phyloP scores from a whole-genome alignment of 2,113 vertebrate genomes.

The Euleptes europaea region DNA sequence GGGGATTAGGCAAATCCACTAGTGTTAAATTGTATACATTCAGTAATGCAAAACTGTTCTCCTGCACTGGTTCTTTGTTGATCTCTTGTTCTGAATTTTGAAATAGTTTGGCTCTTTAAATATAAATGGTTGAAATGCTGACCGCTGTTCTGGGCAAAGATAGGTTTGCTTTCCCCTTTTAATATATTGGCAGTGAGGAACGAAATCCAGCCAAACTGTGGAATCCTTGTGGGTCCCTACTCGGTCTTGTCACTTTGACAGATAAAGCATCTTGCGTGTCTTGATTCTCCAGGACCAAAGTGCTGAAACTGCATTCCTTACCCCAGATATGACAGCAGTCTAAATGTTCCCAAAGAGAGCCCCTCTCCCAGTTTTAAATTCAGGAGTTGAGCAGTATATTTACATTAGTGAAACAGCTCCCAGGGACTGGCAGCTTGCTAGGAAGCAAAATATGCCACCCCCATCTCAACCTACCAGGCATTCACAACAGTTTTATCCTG shows the following conservation, averaged over 20 bases:
- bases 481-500: background rate
- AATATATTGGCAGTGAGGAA: background rate
- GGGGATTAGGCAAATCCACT: no score
- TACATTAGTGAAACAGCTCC: background rate
- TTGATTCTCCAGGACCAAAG: background rate
- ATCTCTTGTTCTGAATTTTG: no score
- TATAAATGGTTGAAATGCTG: no score
- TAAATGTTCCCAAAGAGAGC: background rate
- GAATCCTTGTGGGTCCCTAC: background rate
- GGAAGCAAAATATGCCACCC: background rate
- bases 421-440: background rate
- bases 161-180: background rate
- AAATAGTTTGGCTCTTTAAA: no score
- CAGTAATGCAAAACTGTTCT: no score
- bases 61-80: no score
- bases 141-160: background rate
- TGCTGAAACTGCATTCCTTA: background rate
- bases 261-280: background rate
- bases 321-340: background rate
- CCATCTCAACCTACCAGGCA: background rate
- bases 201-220: no score
- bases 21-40: no score
- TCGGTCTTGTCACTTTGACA: background rate
- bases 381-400: background rate
- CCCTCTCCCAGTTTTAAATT: background rate